Percentiles rank a stretch among this genome's conserved stretches.
Evolutionary conservation across 2,888 invertebrate species (phyloP).

Genomic region (Mactromeris polynyma): DNA sequence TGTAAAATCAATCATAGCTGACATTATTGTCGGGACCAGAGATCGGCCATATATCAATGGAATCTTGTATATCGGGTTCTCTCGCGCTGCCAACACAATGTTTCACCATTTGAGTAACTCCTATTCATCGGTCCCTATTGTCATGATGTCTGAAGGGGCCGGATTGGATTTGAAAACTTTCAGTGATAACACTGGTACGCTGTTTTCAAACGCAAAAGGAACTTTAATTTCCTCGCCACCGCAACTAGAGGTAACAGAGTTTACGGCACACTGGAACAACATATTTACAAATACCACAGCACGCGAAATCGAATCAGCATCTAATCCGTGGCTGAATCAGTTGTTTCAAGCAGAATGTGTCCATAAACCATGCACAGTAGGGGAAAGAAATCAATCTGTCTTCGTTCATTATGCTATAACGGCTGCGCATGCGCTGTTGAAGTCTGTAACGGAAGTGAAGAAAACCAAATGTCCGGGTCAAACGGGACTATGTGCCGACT

Average conservation of each 20-base stretch:
- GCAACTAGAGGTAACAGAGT: slow-evolving; percentile 47
- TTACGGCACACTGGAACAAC: slow-evolving; percentile 49
- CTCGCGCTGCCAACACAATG: slow-evolving; percentile 11
- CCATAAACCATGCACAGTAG: slow-evolving; percentile 10
- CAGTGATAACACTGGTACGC: background rate
- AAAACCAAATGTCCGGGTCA: background rate
- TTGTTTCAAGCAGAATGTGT: background rate
- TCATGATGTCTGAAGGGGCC: slow-evolving; percentile 45
- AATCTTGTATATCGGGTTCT: slow-evolving; percentile 34
- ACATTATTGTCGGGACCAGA: slow-evolving; percentile 23
- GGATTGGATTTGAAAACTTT: slow-evolving; percentile 38
- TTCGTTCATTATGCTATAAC: slow-evolving; percentile 64
- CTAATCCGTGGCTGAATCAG: slow-evolving; percentile 49
- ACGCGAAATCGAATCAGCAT: slow-evolving; percentile 4
- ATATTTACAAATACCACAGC: slow-evolving; percentile 43
- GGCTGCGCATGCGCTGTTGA: slow-evolving; percentile 54
- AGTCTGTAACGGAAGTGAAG: background rate
- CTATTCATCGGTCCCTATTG: slow-evolving; percentile 23
- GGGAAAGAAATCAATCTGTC: slow-evolving; percentile 26
- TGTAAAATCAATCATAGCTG: slow-evolving; percentile 19
- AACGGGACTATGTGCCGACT: background rate
- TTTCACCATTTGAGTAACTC: background rate
- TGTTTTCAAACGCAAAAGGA: slow-evolving; percentile 39
- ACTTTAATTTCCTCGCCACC: slow-evolving; percentile 34
- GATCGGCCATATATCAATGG: slow-evolving; percentile 22